Percentiles rank a stretch among this genome's conserved stretches.
phyloP scores from a whole-genome alignment of 2,888 invertebrate genomes.

The Caenorhabditis sp. region DNA sequence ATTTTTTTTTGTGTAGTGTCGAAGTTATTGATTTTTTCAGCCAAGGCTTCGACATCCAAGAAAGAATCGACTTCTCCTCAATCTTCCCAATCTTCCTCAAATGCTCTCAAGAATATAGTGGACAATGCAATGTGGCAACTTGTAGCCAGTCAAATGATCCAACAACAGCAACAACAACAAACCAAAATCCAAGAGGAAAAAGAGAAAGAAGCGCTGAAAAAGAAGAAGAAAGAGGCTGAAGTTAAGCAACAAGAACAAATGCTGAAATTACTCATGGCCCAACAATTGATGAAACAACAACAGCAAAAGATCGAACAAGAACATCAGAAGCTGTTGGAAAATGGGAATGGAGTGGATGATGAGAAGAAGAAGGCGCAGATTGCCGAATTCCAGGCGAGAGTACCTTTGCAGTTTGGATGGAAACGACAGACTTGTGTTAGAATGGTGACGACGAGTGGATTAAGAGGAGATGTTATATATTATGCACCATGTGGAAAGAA shows the following conservation, averaged over 20 bases:
- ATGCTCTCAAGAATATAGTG: slow-evolving; percentile 13
- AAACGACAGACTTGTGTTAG: slow-evolving; percentile 62
- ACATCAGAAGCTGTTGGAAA: slow-evolving; percentile 15
- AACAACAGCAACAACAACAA: slow-evolving; percentile 17
- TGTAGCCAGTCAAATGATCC: slow-evolving; percentile 36
- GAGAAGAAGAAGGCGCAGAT: slow-evolving; percentile 3
- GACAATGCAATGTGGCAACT: slow-evolving; percentile 45
- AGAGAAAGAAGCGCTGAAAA: background rate
- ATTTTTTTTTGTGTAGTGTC: no score
- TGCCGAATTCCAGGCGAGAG: slow-evolving; percentile 13
- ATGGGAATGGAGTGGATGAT: slow-evolving; percentile 5
- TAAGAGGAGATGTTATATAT: slow-evolving; percentile 92
- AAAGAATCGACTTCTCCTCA: slow-evolving; percentile 2
- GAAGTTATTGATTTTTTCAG: no score
- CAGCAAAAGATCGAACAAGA: slow-evolving; percentile 18
- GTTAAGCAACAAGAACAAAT: slow-evolving; percentile 5
- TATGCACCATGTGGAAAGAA: slow-evolving; percentile 79
- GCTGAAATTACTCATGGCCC: slow-evolving; percentile 2
- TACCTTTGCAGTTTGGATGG: slow-evolving; percentile 53
- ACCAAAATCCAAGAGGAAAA: slow-evolving; percentile 11
- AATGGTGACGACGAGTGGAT: slow-evolving; percentile 76
- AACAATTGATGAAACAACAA: background rate
- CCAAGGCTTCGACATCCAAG: background rate
- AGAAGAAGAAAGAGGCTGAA: background rate
- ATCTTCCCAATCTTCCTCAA: background rate